Conservation (phyloP, 2,888 invertebrate species). For the Glaucopsyche alexis region DNA sequence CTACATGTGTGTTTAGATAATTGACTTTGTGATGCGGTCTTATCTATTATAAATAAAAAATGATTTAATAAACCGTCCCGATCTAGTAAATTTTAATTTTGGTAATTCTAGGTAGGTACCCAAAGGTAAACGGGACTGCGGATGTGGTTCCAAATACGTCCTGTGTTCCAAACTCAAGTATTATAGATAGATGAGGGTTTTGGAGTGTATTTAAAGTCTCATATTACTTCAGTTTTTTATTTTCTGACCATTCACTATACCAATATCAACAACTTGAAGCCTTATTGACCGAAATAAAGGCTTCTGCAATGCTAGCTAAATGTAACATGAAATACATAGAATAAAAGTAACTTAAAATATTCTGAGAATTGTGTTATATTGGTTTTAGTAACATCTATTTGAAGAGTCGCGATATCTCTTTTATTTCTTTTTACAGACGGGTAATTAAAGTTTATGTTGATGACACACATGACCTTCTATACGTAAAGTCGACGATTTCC, state of each 20-base stretch:
- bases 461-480: conserved; percentile 18
- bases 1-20: neutral
- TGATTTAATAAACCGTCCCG: no score
- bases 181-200: neutral
- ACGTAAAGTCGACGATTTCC: neutral
- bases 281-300: no score
- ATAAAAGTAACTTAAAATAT: no score
- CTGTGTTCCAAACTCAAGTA: neutral
- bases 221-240: neutral
- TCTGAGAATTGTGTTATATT: neutral
- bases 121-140: conserved; percentile 1
- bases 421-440: conserved; percentile 5
- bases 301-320: neutral
- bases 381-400: neutral
- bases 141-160: neutral
- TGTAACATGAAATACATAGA: no score
- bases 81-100: neutral
- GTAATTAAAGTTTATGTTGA: conserved; percentile 2
- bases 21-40: neutral
- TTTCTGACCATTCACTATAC: neutral
- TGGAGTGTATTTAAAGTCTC: neutral
- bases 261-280: neutral
- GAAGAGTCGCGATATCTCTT: neutral
- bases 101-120: neutral
- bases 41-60: neutral